Conservation (phyloP, 1,140 invertebrate genomes). For the Rhopalosiphum padi region DNA sequence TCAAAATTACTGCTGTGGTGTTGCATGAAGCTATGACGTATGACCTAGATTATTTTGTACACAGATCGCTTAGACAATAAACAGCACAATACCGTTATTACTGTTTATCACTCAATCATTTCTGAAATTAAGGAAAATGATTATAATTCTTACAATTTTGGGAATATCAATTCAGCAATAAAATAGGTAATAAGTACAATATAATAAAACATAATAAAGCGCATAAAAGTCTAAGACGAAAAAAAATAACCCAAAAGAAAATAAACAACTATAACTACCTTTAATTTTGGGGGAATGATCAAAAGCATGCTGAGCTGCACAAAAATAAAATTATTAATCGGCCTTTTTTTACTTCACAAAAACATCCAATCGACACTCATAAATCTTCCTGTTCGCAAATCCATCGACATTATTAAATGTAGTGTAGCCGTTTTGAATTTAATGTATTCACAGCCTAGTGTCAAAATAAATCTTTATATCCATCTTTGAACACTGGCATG, state of each 20-base stretch:
- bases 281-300: background rate
- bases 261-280: background rate
- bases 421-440: background rate
- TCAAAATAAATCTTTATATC: slow-evolving; percentile 20
- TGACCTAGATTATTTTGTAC: background rate
- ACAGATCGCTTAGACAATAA: background rate
- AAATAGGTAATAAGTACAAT: background rate
- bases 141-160: background rate
- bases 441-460: slow-evolving; percentile 13
- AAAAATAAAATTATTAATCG: background rate
- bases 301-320: background rate
- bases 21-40: background rate
- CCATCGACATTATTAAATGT: background rate
- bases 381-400: background rate
- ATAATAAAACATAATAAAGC: background rate
- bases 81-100: background rate
- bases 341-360: background rate
- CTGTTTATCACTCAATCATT: background rate
- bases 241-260: background rate
- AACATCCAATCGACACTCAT: background rate
- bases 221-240: background rate
- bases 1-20: background rate
- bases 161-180: background rate
- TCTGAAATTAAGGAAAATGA: background rate
- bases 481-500: background rate